A percentile compares a stretch with the other conserved stretches of the same genome.
These are phyloP conservation scores for Lithobates sylvaticus DNA, from an alignment of 2,797 vertebrate genomes.

Conservation along the genomic window DNA sequence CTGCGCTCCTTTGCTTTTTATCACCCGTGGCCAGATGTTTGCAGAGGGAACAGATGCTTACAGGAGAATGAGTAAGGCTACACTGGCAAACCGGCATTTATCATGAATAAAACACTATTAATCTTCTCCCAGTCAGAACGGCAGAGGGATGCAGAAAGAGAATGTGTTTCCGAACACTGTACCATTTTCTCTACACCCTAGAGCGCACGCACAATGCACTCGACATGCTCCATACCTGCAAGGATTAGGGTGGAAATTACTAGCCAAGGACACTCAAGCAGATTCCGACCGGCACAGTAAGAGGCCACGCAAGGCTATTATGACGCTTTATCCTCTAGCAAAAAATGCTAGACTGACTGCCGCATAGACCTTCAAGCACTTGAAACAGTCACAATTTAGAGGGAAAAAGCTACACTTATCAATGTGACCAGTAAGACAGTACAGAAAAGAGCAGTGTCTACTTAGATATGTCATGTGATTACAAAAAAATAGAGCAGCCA, in stretches of 20 bases:
- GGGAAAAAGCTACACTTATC: background rate
- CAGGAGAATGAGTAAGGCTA: constrained; percentile 56
- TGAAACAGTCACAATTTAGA: background rate
- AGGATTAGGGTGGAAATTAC: constrained; percentile 44
- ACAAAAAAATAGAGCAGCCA: no score
- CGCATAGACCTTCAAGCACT: background rate
- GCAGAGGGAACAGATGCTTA: constrained; percentile 60
- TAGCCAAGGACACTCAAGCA: constrained; percentile 49
- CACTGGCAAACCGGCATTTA: constrained; percentile 55
- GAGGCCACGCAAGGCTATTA: background rate
- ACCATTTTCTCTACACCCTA: constrained; percentile 27
- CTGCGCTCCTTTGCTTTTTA: constrained; percentile 51
- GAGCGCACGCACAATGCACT: constrained; percentile 35
- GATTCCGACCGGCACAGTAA: constrained; percentile 22
- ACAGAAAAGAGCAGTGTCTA: background rate
- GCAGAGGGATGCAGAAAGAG: constrained; percentile 24
- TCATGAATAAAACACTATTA: constrained; percentile 61
- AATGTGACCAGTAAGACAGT: background rate
- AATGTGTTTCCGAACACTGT: constrained; percentile 45
- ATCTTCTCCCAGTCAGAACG: constrained; percentile 48
- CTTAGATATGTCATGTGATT: no score
- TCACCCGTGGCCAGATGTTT: constrained; percentile 60
- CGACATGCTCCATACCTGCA: constrained; percentile 42
- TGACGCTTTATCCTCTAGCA: background rate
- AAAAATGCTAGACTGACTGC: background rate